Percentiles rank a stretch among this genome's conserved stretches.
Evolutionary conservation across 2,888 invertebrate species (phyloP).

Genomic region (Thecophora atra): DNA sequence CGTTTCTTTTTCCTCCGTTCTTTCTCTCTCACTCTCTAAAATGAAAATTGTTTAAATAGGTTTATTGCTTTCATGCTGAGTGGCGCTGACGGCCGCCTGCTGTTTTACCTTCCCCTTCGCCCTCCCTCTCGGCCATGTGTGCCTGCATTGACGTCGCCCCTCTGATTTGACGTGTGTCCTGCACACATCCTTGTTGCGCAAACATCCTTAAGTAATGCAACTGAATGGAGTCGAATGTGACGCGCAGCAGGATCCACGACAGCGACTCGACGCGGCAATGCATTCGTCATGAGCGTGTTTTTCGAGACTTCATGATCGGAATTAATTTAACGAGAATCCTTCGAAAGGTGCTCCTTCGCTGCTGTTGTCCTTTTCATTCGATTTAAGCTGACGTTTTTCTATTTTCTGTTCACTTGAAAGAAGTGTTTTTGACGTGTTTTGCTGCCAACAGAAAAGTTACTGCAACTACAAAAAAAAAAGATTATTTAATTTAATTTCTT

Average conservation of each 20-base stretch:
- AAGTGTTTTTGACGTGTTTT: too few species aligned
- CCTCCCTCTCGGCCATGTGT: background rate
- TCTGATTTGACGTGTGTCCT: slow-evolving; percentile 4
- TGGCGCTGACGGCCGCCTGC: background rate
- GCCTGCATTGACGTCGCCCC: background rate
- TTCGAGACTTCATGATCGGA: slow-evolving; percentile 21
- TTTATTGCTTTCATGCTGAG: background rate
- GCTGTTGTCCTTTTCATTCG: background rate
- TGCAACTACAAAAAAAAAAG: too few species aligned
- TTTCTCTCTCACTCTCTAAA: background rate
- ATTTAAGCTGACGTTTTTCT: background rate
- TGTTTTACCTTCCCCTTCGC: background rate
- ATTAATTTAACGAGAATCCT: slow-evolving; percentile 22
- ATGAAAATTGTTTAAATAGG: background rate
- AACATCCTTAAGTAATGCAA: background rate
- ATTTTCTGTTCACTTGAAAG: background rate
- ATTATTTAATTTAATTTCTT: too few species aligned
- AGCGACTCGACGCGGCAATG: background rate
- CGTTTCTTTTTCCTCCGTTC: too few species aligned
- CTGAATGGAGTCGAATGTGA: background rate
- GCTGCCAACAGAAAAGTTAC: too few species aligned
- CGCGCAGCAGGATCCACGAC: background rate
- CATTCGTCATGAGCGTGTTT: slow-evolving; percentile 20
- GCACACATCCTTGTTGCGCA: background rate
- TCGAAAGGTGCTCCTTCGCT: background rate